Conservation (phyloP, 2,113 vertebrate species). For the Scopus umbretta region DNA sequence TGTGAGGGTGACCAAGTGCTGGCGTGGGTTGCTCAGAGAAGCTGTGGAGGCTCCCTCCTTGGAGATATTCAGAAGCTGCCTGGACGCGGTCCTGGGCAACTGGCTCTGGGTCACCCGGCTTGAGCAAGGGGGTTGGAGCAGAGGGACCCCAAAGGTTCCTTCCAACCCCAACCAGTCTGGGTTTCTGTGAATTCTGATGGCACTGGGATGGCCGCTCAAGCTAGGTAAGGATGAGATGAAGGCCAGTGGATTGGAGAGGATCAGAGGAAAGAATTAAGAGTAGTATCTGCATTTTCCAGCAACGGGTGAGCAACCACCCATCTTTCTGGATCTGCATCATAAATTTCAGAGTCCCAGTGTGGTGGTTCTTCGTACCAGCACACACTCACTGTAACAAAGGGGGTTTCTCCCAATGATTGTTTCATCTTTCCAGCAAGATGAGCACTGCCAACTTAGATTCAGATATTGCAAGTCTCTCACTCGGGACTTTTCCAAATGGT, state of each 20-base stretch:
- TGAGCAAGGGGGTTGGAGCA: background rate
- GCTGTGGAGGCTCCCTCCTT: background rate
- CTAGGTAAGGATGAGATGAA: background rate
- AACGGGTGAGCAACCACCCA: background rate
- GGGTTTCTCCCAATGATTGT: background rate
- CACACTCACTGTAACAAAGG: no score
- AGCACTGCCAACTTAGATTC: background rate
- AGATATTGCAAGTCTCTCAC: background rate
- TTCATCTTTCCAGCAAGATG: background rate
- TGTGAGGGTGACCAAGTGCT: background rate
- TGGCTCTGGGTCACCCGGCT: background rate
- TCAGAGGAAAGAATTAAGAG: background rate
- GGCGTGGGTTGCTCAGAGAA: background rate
- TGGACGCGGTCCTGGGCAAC: no score
- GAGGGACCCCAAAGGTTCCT: background rate
- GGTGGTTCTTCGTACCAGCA: background rate
- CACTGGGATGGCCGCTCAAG: background rate
- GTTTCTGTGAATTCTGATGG: background rate
- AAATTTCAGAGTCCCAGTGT: background rate
- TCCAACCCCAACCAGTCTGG: background rate
- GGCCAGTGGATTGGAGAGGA: background rate
- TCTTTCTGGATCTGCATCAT: background rate
- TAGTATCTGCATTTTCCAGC: background rate
- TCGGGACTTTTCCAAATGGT: background rate
- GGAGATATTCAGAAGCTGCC: background rate